Base-by-base conservation (phyloP, 1,140 invertebrate genomes). In the Pseudomyrmex flavicornis region DNA sequence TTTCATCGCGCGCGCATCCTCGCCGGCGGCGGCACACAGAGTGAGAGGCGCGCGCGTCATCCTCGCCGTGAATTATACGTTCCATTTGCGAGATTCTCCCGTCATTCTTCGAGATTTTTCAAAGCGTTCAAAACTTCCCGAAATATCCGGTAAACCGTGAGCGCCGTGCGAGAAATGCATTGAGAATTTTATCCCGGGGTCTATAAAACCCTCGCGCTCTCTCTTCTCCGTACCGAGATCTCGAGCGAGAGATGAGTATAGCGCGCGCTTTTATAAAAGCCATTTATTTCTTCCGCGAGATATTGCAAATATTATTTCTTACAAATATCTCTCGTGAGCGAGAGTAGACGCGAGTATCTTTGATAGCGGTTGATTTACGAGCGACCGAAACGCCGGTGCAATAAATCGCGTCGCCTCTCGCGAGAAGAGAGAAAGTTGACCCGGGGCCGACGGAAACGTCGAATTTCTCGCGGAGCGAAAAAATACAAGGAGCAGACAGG, bases 401-500 rank as follows among this genome's bases (percentile, higher is more conserved):
- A 77, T 77, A 77, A 77, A 77, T 77, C 75, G 75, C 50, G 17
- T 15, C 17, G 75, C 15, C 17, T 65, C n/a, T 61, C 75, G 44
- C 35, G 35, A 35, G 35, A 7, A 35, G 35, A 35, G 35, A 35
- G 35, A 56, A 9, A 58, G 26, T 66, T 66, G 74, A 77, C 48
- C 52, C 63, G 35, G 35, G 62, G 13, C 75, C 63, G 74, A 66
- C 62, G 65, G 75, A 77, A 77, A 77, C 52, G 75, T 77, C 63
- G 62, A 77, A 77, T 77, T 77, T 77, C 35, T 44, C 75, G 75
- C 62, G 62, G 35, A 77, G 63, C 62, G 66, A 77, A 35, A 35
- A 77, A 77, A 77, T 77, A 77, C 63, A 77, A 77, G 75, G 62
- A 77, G 50, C 63, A 77, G 62, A 68, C 75, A 77, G 62, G 63